phyloP scores from a whole-genome alignment of 2,888 invertebrate species.

The Drosophila macrospina region DNA sequence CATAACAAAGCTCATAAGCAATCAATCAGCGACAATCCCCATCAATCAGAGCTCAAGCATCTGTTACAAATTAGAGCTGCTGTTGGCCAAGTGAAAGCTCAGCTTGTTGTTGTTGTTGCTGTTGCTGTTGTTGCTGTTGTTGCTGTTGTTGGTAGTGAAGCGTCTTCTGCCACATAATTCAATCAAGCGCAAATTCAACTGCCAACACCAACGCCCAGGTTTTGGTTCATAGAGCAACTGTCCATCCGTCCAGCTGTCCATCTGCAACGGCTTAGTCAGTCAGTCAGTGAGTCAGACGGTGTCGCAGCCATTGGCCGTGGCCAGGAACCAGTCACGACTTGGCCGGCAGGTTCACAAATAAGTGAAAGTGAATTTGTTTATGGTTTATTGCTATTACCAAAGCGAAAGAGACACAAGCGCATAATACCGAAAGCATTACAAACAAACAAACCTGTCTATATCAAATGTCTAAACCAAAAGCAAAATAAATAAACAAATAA shows the following conservation, averaged over 20 bases:
- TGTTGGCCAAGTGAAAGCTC: constrained; percentile 54
- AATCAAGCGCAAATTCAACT: constrained; percentile 55
- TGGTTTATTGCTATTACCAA: constrained; percentile 75
- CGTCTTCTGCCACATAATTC: constrained; percentile 62
- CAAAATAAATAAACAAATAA: neutral
- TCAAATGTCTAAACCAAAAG: neutral
- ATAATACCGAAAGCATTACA: constrained; percentile 54
- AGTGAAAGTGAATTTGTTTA: constrained; percentile 80
- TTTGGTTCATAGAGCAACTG: constrained; percentile 35
- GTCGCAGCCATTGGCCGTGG: constrained; percentile 54
- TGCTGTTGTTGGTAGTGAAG: constrained; percentile 17
- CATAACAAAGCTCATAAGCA: constrained; percentile 41
- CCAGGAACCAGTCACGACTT: constrained; percentile 46
- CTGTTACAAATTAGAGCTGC: constrained; percentile 64
- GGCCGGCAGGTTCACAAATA: constrained; percentile 72
- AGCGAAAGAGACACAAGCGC: constrained; percentile 60
- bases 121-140: constrained; percentile 18
- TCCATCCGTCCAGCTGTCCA: constrained; percentile 1
- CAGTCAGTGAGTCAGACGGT: constrained; percentile 69
- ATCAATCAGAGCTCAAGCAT: constrained; percentile 64
- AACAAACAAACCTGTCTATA: constrained; percentile 5
- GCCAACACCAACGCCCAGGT: constrained; percentile 44
- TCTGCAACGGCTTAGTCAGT: constrained; percentile 42
- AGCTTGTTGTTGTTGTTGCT: constrained; percentile 22
- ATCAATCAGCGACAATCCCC: constrained; percentile 56